Evolutionary conservation across 2,888 invertebrate genomes (phyloP).

Genomic region (Tridacna crocea): DNA sequence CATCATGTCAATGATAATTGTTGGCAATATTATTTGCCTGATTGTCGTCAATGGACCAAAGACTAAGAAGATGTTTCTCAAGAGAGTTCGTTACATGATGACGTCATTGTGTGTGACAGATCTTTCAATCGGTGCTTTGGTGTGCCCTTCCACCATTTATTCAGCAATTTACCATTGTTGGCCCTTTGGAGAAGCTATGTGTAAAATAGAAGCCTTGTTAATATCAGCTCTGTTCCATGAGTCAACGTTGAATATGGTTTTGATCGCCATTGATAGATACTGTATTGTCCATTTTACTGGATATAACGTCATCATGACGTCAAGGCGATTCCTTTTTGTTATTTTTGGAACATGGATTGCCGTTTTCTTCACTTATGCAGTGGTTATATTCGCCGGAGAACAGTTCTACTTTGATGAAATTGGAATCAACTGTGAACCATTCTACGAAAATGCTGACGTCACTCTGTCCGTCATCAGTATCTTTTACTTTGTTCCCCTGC

Average conservation of each 20-base stretch:
- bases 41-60: slow-evolving; percentile 55
- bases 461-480: slow-evolving; percentile 60
- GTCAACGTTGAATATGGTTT: slow-evolving; percentile 59
- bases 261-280: slow-evolving; percentile 63
- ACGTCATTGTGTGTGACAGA: slow-evolving; percentile 64
- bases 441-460: slow-evolving; percentile 57
- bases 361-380: slow-evolving; percentile 59
- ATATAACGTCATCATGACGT: slow-evolving; percentile 59
- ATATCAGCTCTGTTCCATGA: slow-evolving; percentile 65
- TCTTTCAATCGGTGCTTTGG: slow-evolving; percentile 57
- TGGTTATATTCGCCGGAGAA: slow-evolving; percentile 63
- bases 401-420: slow-evolving; percentile 65
- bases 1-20: slow-evolving; percentile 45
- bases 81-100: slow-evolving; percentile 59
- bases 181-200: slow-evolving; percentile 61
- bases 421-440: slow-evolving; percentile 69
- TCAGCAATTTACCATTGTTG: slow-evolving; percentile 62
- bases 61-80: slow-evolving; percentile 52
- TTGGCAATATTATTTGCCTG: slow-evolving; percentile 57
- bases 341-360: slow-evolving; percentile 60
- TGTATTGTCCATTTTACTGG: slow-evolving; percentile 51
- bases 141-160: slow-evolving; percentile 60
- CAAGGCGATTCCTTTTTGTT: slow-evolving; percentile 51
- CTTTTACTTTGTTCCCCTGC: slow-evolving; percentile 63
- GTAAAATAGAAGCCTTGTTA: slow-evolving; percentile 60